A percentile compares a stretch with the other conserved stretches of the same genome.
These are phyloP conservation scores for Ganaspis sp. DNA, from an alignment of 1,140 invertebrate species.

Conservation along the genomic window DNA sequence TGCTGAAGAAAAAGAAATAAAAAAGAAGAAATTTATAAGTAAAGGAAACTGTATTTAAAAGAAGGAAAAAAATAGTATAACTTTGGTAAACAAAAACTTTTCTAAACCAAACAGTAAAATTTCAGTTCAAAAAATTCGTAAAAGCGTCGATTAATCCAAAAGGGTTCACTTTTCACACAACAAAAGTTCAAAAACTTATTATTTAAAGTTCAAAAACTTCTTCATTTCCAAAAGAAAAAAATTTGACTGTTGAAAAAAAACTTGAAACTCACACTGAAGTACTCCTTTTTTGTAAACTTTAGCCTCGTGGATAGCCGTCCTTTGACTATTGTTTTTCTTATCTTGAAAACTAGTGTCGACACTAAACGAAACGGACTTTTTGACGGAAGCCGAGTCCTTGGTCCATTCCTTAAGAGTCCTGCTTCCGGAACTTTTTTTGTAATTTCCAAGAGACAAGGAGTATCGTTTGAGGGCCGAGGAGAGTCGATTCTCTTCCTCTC, in stretches of 20 bases:
- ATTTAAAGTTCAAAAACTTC: neutral
- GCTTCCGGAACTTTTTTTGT: constrained; percentile 50
- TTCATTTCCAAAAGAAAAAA: neutral
- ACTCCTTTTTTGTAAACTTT: constrained; percentile 70
- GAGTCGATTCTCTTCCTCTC: constrained; percentile 37
- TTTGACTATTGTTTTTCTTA: constrained; percentile 52
- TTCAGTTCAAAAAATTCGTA: too few species aligned
- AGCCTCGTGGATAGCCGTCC: constrained; percentile 68
- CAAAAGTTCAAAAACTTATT: neutral
- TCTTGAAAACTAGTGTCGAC: constrained; percentile 69
- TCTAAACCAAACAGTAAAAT: too few species aligned
- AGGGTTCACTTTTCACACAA: too few species aligned
- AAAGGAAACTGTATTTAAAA: too few species aligned
- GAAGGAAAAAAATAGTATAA: too few species aligned
- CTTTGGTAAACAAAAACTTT: too few species aligned
- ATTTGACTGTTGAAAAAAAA: neutral
- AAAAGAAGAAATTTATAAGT: too few species aligned
- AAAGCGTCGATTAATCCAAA: too few species aligned
- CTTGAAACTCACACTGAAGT: constrained; percentile 61
- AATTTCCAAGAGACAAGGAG: neutral
- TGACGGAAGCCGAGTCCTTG: constrained; percentile 47
- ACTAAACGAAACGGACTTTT: constrained; percentile 72
- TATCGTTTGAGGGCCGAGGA: constrained; percentile 32
- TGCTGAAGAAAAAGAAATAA: too few species aligned
- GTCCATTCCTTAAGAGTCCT: constrained; percentile 53